These are phyloP conservation scores for Lethrus apterus DNA, from an alignment of 1,140 invertebrate genomes.

Conservation along the genomic window DNA sequence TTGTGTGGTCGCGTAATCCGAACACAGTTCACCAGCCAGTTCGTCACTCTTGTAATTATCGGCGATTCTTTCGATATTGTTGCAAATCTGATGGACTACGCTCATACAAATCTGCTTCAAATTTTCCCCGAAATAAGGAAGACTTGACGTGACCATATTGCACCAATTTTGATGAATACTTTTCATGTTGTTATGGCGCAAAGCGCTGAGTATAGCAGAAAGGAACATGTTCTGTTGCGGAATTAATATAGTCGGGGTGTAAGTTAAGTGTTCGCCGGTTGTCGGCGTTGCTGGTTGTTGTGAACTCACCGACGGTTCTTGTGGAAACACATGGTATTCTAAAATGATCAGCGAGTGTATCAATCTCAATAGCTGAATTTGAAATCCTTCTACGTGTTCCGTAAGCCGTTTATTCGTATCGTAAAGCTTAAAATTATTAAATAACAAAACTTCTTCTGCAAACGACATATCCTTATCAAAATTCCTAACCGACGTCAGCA, in stretches of 20 bases:
- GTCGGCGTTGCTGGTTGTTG: constrained; percentile 37
- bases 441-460: constrained; percentile 75
- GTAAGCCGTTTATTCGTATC: constrained; percentile 52
- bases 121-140: constrained; percentile 66
- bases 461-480: constrained; percentile 54
- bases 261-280: constrained; percentile 49
- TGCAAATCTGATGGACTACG: constrained; percentile 75
- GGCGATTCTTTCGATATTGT: constrained; percentile 64
- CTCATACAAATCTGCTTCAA: constrained; percentile 69
- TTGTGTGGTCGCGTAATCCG: constrained; percentile 74
- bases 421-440: constrained; percentile 64
- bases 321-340: constrained; percentile 58
- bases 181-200: constrained; percentile 56
- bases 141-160: constrained; percentile 66
- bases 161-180: constrained; percentile 76
- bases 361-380: constrained; percentile 64
- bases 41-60: constrained; percentile 33
- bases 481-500: constrained; percentile 65
- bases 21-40: constrained; percentile 37
- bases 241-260: constrained; percentile 57
- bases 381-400: constrained; percentile 68
- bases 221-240: constrained; percentile 83
- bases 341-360: constrained; percentile 69
- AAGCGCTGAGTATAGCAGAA: constrained; percentile 69
- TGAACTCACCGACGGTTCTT: constrained; percentile 15